Evolutionary conservation across 2,888 invertebrate genomes (phyloP).

Genomic region (Drosophila melanosoma): DNA sequence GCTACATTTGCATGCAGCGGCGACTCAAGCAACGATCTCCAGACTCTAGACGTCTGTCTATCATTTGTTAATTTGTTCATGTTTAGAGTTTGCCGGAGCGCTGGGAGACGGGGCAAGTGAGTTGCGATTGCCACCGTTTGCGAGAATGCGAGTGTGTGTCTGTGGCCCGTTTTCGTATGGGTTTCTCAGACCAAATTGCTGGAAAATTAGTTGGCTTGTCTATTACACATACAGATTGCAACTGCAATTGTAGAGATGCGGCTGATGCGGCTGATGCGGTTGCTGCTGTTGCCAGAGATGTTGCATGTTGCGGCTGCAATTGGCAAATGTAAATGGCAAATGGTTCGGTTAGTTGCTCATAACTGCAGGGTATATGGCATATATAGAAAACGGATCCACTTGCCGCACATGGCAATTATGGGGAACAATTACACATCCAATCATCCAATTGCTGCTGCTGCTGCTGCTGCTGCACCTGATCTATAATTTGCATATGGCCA

Average conservation of each 20-base stretch:
- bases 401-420: constrained; percentile 75
- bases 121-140: constrained; percentile 71
- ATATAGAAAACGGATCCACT: constrained; percentile 71
- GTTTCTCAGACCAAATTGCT: constrained; percentile 77
- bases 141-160: constrained; percentile 25
- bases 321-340: constrained; percentile 63
- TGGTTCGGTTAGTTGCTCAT: constrained; percentile 76
- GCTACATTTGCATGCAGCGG: constrained; percentile 69
- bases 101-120: constrained; percentile 3
- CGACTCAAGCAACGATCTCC: constrained; percentile 23
- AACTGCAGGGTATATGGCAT: constrained; percentile 74
- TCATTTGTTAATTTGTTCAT: constrained; percentile 83
- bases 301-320: constrained; percentile 65
- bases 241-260: constrained; percentile 58
- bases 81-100: constrained; percentile 35
- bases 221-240: constrained; percentile 75
- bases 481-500: constrained; percentile 75
- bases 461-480: constrained; percentile 62
- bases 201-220: constrained; percentile 76
- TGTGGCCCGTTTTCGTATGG: constrained; percentile 48
- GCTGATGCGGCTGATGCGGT: constrained; percentile 4
- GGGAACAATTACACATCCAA: constrained; percentile 61
- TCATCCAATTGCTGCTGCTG: constrained; percentile 60
- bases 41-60: constrained; percentile 74
- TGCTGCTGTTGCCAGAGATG: constrained; percentile 31